Evolutionary conservation across 2,888 invertebrate genomes (phyloP).

Genomic region (Digitonthophagus gazella): DNA sequence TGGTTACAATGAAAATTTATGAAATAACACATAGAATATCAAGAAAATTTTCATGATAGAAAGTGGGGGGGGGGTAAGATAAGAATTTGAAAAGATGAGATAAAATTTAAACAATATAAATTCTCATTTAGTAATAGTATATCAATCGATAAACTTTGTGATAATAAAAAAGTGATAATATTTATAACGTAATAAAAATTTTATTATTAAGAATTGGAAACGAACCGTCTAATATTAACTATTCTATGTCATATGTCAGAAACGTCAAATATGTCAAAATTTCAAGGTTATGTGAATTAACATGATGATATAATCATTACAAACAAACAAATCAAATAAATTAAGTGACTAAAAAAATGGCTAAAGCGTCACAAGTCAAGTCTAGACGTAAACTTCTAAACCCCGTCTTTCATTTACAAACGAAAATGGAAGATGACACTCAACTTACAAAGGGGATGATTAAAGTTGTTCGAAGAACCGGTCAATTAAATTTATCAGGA

Average conservation of each 20-base stretch:
- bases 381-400: constrained; percentile 47
- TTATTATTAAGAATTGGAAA: not conserved
- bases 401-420: constrained; percentile 71
- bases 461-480: constrained; percentile 77
- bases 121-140: too few relatives aligned
- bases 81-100: too few relatives aligned
- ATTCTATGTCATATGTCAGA: not conserved
- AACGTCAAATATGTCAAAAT: constrained; percentile 18
- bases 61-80: too few relatives aligned
- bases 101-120: too few relatives aligned
- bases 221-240: not conserved
- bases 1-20: too few relatives aligned
- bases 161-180: not conserved
- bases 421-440: constrained; percentile 67
- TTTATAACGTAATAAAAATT: not conserved
- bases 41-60: too few relatives aligned
- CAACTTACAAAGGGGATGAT: constrained; percentile 69
- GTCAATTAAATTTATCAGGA: constrained; percentile 75
- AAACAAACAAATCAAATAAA: not conserved
- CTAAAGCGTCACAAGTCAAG: constrained; percentile 45
- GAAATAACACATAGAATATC: too few relatives aligned
- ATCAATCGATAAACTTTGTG: too few relatives aligned
- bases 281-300: constrained; percentile 26
- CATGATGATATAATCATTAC: constrained; percentile 9
- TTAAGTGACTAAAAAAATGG: constrained; percentile 41